Conservation (phyloP, 2,113 vertebrate species). For the Nibea albiflora region DNA sequence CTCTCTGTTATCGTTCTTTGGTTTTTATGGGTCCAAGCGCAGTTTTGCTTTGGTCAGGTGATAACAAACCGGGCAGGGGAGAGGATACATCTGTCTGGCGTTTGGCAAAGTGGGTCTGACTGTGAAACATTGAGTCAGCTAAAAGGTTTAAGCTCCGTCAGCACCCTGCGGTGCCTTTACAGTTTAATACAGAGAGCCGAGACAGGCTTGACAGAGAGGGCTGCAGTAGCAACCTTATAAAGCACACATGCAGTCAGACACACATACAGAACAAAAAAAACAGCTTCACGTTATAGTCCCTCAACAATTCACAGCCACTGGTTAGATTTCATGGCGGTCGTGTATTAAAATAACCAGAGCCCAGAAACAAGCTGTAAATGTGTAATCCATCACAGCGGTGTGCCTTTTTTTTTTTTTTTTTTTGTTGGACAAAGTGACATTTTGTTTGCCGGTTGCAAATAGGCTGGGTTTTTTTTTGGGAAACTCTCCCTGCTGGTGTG, state of each 20-base stretch:
- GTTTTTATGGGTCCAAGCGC: conserved; percentile 61
- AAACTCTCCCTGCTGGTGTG: not conserved
- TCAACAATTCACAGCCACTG: not conserved
- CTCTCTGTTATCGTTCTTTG: conserved; percentile 51
- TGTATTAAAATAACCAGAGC: not conserved
- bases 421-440: not conserved
- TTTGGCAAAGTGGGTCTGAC: conserved; percentile 62
- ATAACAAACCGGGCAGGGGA: conserved; percentile 64
- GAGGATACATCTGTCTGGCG: conserved; percentile 72
- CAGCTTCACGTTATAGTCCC: conserved; percentile 1
- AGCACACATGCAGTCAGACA: conserved; percentile 40
- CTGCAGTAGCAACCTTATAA: conserved; percentile 55
- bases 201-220: conserved; percentile 59
- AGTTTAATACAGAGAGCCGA: conserved; percentile 71
- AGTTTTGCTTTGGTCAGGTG: conserved; percentile 72
- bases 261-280: not conserved
- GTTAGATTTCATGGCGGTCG: not conserved
- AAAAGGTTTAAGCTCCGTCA: conserved; percentile 77
- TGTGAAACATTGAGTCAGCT: conserved; percentile 81
- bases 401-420: conserved; percentile 2
- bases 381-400: not conserved
- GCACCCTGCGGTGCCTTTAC: conserved; percentile 77
- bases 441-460: not conserved
- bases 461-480: not conserved
- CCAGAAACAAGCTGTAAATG: not conserved